Evolutionary conservation across 2,888 invertebrate genomes (phyloP), one percentile per base, ranked within the genome.

Genomic region (Sarcophaga subvicina): DNA sequence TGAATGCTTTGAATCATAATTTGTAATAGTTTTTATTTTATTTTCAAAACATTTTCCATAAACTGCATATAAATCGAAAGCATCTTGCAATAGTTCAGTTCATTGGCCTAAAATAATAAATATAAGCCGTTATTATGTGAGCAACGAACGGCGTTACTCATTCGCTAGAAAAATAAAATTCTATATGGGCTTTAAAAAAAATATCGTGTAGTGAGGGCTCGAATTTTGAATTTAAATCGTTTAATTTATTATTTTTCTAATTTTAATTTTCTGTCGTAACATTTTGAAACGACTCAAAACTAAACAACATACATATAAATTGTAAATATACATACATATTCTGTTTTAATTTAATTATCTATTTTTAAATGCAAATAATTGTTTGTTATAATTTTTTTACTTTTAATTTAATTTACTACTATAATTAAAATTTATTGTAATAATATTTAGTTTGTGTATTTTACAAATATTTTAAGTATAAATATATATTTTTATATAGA

Each of bases 301-400:
- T 69, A 17, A 84, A 70, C 37, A 37, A 37, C 37, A 37, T 63
- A 27, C 47, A 49, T 63, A 69, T 63, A 69, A 70, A 67, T 85
- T 85, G 80, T 88, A 88, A 80, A 88, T 80, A 88, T 63, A 89
- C 62, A 88, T 66, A 75, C 71, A 71, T 76, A 37, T 67, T 25
- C 14, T 84, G 70, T 76, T 80, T 76, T 80, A 83, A 73, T 72
- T 69, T n/a, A n/a, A 54, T 76, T 76, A 80, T 37, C 37, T 37
- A 37, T 54, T 71, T 80, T 80, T 80, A 60, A 76, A 76, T 80
- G 59, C 70, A 79, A 66, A 85, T 77, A 85, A 76, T 71, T 71
- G 76, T 85, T 85, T 54, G 84, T 84, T 84, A 80, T 80, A 80
- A 73, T 77, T 84, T 73, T 70, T 70, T 59, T 77, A 67, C 49